Evolutionary conservation across 2,113 vertebrate species (phyloP).

Genomic region (Microcebus tavaratra): DNA sequence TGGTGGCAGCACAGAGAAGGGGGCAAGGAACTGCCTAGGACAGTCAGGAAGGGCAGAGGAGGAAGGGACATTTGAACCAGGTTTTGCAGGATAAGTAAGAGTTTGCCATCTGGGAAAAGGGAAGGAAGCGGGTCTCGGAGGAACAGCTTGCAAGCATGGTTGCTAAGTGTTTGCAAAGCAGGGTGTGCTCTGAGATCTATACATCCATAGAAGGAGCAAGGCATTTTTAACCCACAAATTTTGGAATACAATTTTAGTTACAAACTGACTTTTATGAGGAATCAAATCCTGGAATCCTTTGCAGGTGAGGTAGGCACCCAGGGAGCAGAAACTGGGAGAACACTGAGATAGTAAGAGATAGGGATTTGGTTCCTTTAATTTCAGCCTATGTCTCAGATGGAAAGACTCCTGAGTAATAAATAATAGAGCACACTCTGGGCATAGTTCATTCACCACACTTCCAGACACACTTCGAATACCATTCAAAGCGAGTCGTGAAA

Average conservation of each 20-base stretch:
- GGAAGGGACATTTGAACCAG: neutral
- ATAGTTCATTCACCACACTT: conserved; percentile 56
- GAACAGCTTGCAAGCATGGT: neutral
- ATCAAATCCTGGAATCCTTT: conserved; percentile 1
- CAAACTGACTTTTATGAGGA: conserved; percentile 4
- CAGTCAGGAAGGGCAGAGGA: neutral
- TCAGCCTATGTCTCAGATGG: conserved; percentile 55
- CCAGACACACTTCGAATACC: conserved; percentile 50
- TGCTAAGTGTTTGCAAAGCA: neutral
- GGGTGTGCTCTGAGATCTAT: neutral
- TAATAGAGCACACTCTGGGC: conserved; percentile 49
- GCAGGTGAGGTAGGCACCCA: neutral
- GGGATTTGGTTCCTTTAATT: conserved; percentile 55
- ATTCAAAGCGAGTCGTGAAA: conserved; percentile 59
- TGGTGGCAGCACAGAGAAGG: neutral
- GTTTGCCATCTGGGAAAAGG: neutral
- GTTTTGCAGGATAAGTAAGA: neutral
- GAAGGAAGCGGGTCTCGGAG: neutral
- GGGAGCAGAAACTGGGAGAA: neutral
- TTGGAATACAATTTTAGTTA: neutral
- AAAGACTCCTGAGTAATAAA: conserved; percentile 64
- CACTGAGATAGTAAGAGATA: conserved; percentile 37
- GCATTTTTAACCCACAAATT: neutral
- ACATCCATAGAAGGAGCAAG: neutral
- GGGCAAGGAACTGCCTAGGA: neutral